Conservation (phyloP, 1,140 invertebrate genomes). For the Araneus ventricosus region DNA sequence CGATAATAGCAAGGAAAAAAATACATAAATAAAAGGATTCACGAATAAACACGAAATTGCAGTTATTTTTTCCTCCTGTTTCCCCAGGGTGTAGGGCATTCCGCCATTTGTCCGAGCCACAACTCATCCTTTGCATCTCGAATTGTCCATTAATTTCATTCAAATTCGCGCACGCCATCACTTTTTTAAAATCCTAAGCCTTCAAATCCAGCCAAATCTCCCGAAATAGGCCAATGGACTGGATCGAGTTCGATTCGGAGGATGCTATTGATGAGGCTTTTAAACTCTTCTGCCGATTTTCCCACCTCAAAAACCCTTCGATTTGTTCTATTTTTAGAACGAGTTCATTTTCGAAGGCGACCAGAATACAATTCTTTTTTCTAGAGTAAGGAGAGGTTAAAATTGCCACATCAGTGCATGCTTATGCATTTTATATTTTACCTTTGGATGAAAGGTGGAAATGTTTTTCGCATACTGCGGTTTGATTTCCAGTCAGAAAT, state of each 20-base stretch:
- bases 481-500: too few relatives aligned
- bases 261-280: background rate
- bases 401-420: background rate
- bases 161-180: background rate
- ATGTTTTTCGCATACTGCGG: too few relatives aligned
- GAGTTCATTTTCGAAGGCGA: background rate
- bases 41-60: background rate
- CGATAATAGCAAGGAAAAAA: too few relatives aligned
- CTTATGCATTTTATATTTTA: background rate
- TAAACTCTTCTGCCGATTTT: background rate
- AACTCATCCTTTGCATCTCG: background rate
- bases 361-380: background rate
- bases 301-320: background rate
- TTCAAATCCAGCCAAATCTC: background rate
- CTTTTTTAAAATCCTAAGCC: background rate
- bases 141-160: background rate
- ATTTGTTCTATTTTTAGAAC: slow-evolving; percentile 3
- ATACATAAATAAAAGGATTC: background rate
- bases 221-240: background rate
- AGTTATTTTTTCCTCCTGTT: background rate
- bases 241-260: slow-evolving; percentile 1
- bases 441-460: too few relatives aligned
- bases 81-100: background rate
- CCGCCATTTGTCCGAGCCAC: background rate
- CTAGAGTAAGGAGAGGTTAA: background rate